Base-by-base conservation (phyloP, 2,888 invertebrate species). In the Machimus atricapillus region DNA sequence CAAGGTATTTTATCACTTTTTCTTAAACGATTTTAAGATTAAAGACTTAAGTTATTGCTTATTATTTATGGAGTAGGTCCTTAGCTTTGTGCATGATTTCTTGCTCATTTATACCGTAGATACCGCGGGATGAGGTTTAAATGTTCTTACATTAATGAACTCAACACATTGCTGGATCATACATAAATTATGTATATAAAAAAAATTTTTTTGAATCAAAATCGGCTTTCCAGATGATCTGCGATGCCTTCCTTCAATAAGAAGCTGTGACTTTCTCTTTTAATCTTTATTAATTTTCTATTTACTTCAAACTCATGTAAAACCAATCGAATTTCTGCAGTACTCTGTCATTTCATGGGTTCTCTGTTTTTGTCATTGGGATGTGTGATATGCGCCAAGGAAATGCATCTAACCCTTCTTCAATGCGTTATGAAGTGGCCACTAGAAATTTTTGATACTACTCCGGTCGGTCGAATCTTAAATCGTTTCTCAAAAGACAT, bases 401-500 rank as follows among this genome's bases (percentile, higher is more conserved):
- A 93, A 85, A 93, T 95, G 91, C 95, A 96, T 93, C 91, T 92
- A 89, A 91, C 92, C 79, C 93, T 96, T 91, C 93, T 97, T 90
- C 90, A 91, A 87, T 94, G 94, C 90, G 94, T 96, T 89, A 91
- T 96, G 89, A 94, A 94, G 91, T 94, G 95, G 90, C 96, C 96
- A 86, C 94, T 96, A 93, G 94, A 95, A 91, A 95, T 96, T 93
- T 97, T 96, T 93, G 97, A 97, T 92, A 95, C 95, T 90, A 97
- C 96, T 86, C 97, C 97, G 76, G 90, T 94, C 89, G 97, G 97
- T 91, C 94, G 97, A 90, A 94, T 97, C 90, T 93, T 97, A 77
- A 95, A 95, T 92, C 94, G 95, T 89, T 95, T 95, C 91, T 93
- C 95, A 88, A 94, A 93, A 91, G 95, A 95, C 91, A 92, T 95